Percentiles rank a stretch among this genome's conserved stretches.
Conservation (phyloP, 2,888 invertebrate species). For the Stenotaenia linearis region DNA sequence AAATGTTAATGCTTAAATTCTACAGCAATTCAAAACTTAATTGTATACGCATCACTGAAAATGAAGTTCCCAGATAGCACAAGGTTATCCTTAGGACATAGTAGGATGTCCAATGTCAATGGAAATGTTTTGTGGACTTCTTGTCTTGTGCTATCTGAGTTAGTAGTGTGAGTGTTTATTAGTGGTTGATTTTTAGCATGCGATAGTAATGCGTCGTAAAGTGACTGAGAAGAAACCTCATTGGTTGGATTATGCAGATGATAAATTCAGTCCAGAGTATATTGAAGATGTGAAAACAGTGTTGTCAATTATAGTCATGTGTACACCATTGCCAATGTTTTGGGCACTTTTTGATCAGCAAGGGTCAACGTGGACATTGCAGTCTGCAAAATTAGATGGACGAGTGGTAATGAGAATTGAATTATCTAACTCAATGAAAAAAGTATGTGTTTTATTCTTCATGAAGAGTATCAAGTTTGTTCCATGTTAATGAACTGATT, state of each 20-base stretch:
- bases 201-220: background rate
- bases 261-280: conserved; percentile 46
- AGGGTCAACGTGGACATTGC: conserved; percentile 51
- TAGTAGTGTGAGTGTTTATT: no score
- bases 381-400: conserved; percentile 47
- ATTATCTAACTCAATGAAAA: no score
- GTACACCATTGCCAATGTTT: conserved; percentile 51
- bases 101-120: no score
- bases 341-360: conserved; percentile 55
- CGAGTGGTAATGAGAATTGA: conserved; percentile 35
- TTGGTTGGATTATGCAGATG: conserved; percentile 52
- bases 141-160: no score
- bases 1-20: no score
- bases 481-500: no score
- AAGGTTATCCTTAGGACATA: no score
- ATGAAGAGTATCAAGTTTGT: no score
- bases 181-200: no score
- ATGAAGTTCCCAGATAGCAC: no score
- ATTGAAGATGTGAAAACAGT: conserved; percentile 47
- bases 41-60: no score
- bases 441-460: background rate
- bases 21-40: background rate
- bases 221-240: conserved; percentile 40
- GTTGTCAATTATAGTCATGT: conserved; percentile 46
- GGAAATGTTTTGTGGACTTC: no score